Evolutionary conservation across 2,113 vertebrate genomes (phyloP).

Genomic region (Dromaius novaehollandiae): DNA sequence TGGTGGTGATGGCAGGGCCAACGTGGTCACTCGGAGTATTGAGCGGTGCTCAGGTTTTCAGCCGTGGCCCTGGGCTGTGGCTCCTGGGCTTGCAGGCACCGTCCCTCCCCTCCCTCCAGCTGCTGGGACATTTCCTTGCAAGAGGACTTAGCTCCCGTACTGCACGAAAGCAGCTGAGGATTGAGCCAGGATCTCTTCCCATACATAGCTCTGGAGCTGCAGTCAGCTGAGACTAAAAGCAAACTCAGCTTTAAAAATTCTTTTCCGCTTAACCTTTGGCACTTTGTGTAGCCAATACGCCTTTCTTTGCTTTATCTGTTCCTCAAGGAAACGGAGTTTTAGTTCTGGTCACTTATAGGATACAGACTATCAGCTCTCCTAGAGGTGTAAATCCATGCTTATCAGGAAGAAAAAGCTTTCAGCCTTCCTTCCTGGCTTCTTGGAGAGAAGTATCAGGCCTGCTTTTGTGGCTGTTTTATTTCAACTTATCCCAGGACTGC

Average conservation of each 20-base stretch:
- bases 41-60: background rate
- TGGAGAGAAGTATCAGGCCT: background rate
- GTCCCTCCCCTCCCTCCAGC: too few species aligned
- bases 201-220: background rate
- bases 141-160: background rate
- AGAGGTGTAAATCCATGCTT: constrained; percentile 65
- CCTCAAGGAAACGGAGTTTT: background rate
- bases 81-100: background rate
- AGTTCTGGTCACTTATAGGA: background rate
- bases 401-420: constrained; percentile 61
- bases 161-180: background rate
- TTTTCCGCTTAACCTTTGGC: constrained; percentile 56
- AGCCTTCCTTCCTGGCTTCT: constrained; percentile 18
- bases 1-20: accelerated
- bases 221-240: constrained; percentile 5
- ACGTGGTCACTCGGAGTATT: accelerated
- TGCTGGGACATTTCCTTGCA: too few species aligned
- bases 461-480: constrained; percentile 15
- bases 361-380: constrained; percentile 27
- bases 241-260: background rate
- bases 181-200: background rate
- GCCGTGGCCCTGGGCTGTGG: background rate
- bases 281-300: background rate
- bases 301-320: constrained; percentile 46
- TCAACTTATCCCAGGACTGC: background rate